Evolutionary conservation across 2,888 invertebrate species (phyloP), one percentile per base, ranked within the genome.

Genomic region (Ichneumon xanthorius): DNA sequence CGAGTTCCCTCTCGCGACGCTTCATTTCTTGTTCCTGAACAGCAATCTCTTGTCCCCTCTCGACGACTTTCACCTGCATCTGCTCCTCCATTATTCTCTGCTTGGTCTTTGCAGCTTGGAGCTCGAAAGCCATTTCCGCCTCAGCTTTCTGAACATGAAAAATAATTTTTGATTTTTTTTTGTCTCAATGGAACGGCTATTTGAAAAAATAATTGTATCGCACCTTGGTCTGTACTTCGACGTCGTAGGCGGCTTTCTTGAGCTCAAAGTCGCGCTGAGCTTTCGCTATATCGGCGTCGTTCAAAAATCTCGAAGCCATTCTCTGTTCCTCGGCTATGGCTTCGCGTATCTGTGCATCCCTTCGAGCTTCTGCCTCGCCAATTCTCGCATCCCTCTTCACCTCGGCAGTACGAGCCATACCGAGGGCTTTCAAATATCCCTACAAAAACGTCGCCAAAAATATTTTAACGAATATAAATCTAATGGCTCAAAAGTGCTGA

Each of bases 281-380:
- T 94, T 99, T 99, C 0, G 99, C 99, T 84, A 99, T 99, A 94
- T 99, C 99, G 0, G 99, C 98, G 93, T 99, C 99, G 94, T 99
- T 99, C 22, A 98, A 95, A 94, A 98, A 98, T 86, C 98, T 96
- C 0, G 99, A 96, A 0, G 99, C 98, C 98, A 99, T 98, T 71
- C 99, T 95, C 93, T 99, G 98, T 94, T 99, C 99, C 93, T 99
- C 99, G 0, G 99, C 99, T 92, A 98, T 97, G 0, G 99, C 99
- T 94, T 99, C 99, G 92, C 98, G 98, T 90, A 98, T 98, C 91
- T 96, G 96, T 0, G 99, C 98, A 92, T 99, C 99, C 78, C 97
- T 96, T 77, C 97, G 96, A 0, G 99, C 99, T 93, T 99, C 99
- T 0, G 99, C 99, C 93, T 99, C 99, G 14, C 99, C 99, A 89